These are phyloP conservation scores for Ammospiza caudacuta DNA, from an alignment of 2,113 vertebrate species.

Conservation along the genomic window DNA sequence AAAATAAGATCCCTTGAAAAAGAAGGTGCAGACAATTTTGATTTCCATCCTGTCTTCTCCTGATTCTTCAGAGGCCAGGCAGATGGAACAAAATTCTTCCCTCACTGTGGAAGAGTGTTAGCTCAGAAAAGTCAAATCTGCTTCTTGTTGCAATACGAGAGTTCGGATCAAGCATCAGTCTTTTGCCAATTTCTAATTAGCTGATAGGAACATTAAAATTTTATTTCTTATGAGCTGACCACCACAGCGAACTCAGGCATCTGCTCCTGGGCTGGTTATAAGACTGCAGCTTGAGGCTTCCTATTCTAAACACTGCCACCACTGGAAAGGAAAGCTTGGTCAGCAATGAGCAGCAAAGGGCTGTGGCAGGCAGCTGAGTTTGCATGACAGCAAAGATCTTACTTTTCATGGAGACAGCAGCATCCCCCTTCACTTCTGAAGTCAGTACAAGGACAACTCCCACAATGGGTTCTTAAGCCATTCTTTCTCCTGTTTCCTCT, in stretches of 20 bases:
- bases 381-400: background rate
- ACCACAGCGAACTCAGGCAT: background rate
- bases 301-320: background rate
- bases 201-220: background rate
- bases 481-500: background rate
- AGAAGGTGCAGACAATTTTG: background rate
- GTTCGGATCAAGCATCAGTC: background rate
- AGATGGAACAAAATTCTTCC: background rate
- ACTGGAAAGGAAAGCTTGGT: background rate
- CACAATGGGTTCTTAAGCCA: background rate
- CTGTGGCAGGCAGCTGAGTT: background rate
- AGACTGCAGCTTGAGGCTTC: background rate
- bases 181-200: background rate
- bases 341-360: background rate
- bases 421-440: background rate
- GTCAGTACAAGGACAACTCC: background rate
- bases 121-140: background rate
- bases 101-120: background rate
- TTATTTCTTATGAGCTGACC: background rate
- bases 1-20: background rate
- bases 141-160: background rate
- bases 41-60: background rate
- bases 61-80: background rate
- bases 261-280: background rate
- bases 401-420: background rate